Evolutionary conservation across 2,113 vertebrate species (phyloP).

Genomic region (Cyanoderma ruficeps): DNA sequence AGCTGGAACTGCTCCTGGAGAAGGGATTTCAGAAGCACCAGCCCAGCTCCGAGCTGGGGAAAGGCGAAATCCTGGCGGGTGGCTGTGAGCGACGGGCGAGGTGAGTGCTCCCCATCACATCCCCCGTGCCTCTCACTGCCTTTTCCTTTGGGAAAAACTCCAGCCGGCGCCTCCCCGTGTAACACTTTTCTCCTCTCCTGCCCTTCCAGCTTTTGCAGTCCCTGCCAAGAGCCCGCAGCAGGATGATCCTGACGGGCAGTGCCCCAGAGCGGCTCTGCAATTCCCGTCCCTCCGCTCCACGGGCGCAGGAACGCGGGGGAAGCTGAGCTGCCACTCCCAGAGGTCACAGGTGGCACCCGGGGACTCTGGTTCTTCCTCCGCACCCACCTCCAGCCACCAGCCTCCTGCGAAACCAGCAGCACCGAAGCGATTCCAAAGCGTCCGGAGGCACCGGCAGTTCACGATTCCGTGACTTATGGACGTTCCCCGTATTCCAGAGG

Average conservation of each 20-base stretch:
- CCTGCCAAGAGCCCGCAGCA: slow-evolving; percentile 37
- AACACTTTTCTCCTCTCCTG: neutral
- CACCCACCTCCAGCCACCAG: neutral
- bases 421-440: neutral
- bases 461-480: neutral
- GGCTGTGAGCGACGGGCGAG: slow-evolving; percentile 84
- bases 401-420: neutral
- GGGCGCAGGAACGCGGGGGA: slow-evolving; percentile 43
- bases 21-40: slow-evolving; percentile 84
- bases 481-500: neutral
- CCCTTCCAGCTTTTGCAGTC: slow-evolving; percentile 20
- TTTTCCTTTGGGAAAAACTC: neutral
- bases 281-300: slow-evolving; percentile 71
- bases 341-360: neutral
- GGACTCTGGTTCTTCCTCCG: neutral
- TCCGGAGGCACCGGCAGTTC: slow-evolving; percentile 78
- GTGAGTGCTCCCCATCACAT: slow-evolving; percentile 50
- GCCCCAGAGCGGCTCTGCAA: slow-evolving; percentile 74
- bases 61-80: slow-evolving; percentile 86
- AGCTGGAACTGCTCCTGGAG: slow-evolving; percentile 80
- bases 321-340: slow-evolving; percentile 73
- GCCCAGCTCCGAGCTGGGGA: slow-evolving; percentile 87
- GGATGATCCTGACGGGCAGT: slow-evolving; percentile 74
- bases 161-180: neutral
- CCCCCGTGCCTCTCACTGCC: accelerated